Percentiles rank a stretch among this genome's conserved stretches.
These are phyloP conservation scores for Eristalis arbustorum DNA, from an alignment of 2,888 invertebrate species.

Conservation along the genomic window DNA sequence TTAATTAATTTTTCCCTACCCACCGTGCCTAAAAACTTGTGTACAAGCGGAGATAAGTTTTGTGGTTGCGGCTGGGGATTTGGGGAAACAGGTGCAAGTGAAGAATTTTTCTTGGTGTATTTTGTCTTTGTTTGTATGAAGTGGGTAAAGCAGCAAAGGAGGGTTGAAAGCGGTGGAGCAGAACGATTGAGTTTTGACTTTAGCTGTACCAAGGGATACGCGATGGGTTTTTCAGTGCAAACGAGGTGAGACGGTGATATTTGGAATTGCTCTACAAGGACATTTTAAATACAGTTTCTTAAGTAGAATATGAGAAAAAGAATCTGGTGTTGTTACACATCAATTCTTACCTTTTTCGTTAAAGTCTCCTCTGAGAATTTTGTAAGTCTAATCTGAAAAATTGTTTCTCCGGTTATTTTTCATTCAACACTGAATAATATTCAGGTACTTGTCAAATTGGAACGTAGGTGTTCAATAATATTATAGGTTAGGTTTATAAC, in stretches of 20 bases:
- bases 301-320: too few species aligned
- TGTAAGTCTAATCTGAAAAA: too few species aligned
- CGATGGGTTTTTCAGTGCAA: neutral
- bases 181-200: neutral
- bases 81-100: constrained; percentile 57
- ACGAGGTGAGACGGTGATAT: neutral
- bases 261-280: neutral
- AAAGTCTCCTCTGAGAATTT: too few species aligned
- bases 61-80: constrained; percentile 40
- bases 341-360: too few species aligned
- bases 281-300: neutral
- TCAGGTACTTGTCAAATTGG: too few species aligned
- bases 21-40: constrained; percentile 46
- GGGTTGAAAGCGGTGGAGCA: neutral
- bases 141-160: constrained; percentile 24
- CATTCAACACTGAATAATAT: too few species aligned
- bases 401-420: too few species aligned
- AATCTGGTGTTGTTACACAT: neutral
- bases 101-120: constrained; percentile 64
- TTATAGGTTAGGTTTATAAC: too few species aligned
- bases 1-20: constrained; percentile 62
- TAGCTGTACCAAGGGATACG: neutral
- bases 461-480: too few species aligned
- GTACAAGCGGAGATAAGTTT: constrained; percentile 59
- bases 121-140: constrained; percentile 51